Evolutionary conservation across 35 echinoderm and acorn worm genomes (phyloP).

Genomic region (Amphiura filiformis): DNA sequence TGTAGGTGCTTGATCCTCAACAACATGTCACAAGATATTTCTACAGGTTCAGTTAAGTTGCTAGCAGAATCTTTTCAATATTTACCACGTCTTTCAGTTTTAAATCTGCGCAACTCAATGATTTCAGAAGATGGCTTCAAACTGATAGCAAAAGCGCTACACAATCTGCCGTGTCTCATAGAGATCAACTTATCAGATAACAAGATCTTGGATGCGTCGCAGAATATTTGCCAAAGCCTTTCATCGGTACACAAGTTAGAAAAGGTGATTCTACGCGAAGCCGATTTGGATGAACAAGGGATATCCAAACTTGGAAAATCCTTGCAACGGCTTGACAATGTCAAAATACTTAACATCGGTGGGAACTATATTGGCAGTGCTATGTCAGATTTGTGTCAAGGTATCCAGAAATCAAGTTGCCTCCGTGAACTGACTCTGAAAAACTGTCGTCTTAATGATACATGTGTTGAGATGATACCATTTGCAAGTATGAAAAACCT

Average conservation of each 20-base stretch:
- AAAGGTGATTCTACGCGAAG: not conserved
- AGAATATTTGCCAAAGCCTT: not conserved
- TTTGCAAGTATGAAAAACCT: too few relatives aligned
- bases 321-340: not conserved
- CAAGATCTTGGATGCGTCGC: not conserved
- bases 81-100: not conserved
- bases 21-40: not conserved
- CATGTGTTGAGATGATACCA: too few relatives aligned
- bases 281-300: not conserved
- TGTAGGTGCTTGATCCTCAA: not conserved
- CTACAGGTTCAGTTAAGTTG: not conserved
- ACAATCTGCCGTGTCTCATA: not conserved
- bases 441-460: too few relatives aligned
- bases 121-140: not conserved
- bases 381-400: not conserved
- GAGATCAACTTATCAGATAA: not conserved
- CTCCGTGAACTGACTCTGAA: not conserved
- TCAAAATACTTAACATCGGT: not conserved
- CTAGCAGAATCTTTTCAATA: not conserved
- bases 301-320: not conserved
- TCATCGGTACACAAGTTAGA: not conserved
- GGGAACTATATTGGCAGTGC: not conserved
- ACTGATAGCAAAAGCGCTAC: not conserved
- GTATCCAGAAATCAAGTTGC: not conserved
- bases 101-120: not conserved